phyloP scores from a whole-genome alignment of 2,797 vertebrate species.

The Pipistrellus pipistrellus region DNA sequence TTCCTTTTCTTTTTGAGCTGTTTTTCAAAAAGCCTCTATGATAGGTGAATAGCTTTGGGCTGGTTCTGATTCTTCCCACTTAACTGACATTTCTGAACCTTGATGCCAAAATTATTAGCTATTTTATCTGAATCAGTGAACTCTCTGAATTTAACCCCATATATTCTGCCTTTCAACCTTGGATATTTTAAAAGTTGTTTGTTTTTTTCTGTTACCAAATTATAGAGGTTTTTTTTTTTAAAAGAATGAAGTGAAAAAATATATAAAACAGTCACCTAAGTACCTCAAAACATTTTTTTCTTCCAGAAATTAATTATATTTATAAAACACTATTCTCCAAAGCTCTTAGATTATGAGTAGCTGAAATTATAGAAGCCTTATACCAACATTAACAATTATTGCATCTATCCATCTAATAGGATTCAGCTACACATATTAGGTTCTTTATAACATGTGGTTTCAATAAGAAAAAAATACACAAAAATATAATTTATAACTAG shows the following conservation, averaged over 20 bases:
- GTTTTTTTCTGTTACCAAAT: conserved; percentile 48
- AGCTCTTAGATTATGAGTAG: conserved; percentile 47
- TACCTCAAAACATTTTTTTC: conserved; percentile 49
- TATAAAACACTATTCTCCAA: conserved; percentile 59
- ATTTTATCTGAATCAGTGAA: conserved; percentile 18
- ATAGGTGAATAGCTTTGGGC: not conserved
- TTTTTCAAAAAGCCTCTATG: conserved; percentile 10
- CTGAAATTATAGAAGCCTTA: conserved; percentile 63
- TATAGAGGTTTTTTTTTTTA: not conserved
- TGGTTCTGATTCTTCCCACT: conserved; percentile 34
- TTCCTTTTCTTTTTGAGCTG: not conserved
- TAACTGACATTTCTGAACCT: conserved; percentile 12
- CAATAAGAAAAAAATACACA: conserved; percentile 59
- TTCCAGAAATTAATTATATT: conserved; percentile 62
- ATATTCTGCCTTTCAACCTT: not conserved
- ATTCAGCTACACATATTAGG: conserved; percentile 1
- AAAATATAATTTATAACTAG: conserved; percentile 60
- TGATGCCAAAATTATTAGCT: not conserved
- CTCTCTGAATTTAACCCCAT: conserved; percentile 4
- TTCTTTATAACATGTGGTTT: conserved; percentile 29
- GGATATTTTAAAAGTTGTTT: conserved; percentile 7
- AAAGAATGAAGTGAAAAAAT: conserved; percentile 24
- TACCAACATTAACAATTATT: conserved; percentile 32
- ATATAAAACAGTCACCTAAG: conserved; percentile 41
- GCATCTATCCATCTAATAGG: not conserved